Base-by-base conservation (phyloP, 2,113 vertebrate species). In the Corydoras sp. region DNA sequence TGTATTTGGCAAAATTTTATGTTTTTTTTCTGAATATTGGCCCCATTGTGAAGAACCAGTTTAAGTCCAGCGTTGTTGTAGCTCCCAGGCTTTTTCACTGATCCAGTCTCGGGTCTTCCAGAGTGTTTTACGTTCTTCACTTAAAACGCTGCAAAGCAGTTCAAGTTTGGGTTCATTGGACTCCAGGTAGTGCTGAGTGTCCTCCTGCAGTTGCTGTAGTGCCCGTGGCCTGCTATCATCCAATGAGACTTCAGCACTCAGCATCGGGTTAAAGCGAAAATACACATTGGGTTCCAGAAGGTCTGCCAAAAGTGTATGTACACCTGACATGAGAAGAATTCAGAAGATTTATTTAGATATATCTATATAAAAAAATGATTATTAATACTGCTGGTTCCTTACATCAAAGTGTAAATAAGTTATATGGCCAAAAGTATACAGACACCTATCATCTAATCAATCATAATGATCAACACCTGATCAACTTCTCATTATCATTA, bases 221-320 rank as follows among this genome's bases (percentile, higher is more conserved):
- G 77, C 83, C 64, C 13, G 56, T 0, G 84, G 79, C 0, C 87
- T 83, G 77, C 86, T 88, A 78, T 90, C 89, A 1, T 91, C 89
- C 58, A 90, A 81, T 3, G 84, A 82, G n/a, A 90, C 88, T 54
- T 79, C 50, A 2, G 82, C 77, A 3, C 84, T 89, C 73, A 90
- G 72, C 85, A 86, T 85, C n/a, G 89, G 89, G 79, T 90, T 91
- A 69, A 91, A 89, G 69, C 89, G 86, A 73, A 90, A 91, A 77
- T 91, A 91, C 56, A 89, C 82, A 2, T 88, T 80, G 0, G 83
- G 82, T 24, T 85, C 74, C 13, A 91, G 80, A 35, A 91, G 83
- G 29, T 90, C 89, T 1, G 86, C 89, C 68, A 91, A 61, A 0
- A 90, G 82, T 2, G 86, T 90, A 79, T 91, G 89, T 29, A 91